phyloP scores from a whole-genome alignment of 2,797 vertebrate genomes.

The Tolypeutes matacus region DNA sequence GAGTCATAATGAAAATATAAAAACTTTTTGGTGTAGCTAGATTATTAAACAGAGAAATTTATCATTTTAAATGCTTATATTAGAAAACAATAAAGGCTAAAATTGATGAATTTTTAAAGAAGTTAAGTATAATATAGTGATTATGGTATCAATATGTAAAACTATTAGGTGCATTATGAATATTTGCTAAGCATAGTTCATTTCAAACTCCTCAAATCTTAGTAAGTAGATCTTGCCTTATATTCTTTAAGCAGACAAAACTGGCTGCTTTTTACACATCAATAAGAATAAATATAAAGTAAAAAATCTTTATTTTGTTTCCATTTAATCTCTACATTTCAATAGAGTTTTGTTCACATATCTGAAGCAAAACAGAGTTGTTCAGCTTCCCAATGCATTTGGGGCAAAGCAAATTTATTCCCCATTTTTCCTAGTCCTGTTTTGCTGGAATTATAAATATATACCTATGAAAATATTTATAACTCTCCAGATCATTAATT shows the following conservation, averaged over 20 bases:
- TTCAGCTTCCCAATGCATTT: neutral
- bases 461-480: conserved; percentile 29
- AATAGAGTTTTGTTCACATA: conserved; percentile 38
- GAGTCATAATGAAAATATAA: neutral
- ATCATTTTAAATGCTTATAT: neutral
- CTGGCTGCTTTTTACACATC: neutral
- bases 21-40: neutral
- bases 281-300: neutral
- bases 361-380: conserved; percentile 22
- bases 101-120: neutral
- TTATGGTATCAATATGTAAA: neutral
- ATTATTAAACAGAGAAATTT: neutral
- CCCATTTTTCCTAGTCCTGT: conserved; percentile 41
- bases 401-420: conserved; percentile 41
- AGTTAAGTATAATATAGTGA: neutral
- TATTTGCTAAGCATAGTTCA: conserved; percentile 45
- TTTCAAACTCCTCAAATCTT: conserved; percentile 18
- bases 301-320: conserved; percentile 33
- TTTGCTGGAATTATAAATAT: conserved; percentile 53
- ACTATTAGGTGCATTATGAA: neutral
- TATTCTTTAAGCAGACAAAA: neutral
- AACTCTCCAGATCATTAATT: conserved; percentile 1
- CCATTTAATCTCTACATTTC: neutral
- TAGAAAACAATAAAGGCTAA: conserved; percentile 22
- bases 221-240: neutral